A percentile compares a stretch with the other conserved stretches of the same genome.
Evolutionary conservation across 1,140 invertebrate species (phyloP).

Genomic region (Ptiloglossa arizonensis): DNA sequence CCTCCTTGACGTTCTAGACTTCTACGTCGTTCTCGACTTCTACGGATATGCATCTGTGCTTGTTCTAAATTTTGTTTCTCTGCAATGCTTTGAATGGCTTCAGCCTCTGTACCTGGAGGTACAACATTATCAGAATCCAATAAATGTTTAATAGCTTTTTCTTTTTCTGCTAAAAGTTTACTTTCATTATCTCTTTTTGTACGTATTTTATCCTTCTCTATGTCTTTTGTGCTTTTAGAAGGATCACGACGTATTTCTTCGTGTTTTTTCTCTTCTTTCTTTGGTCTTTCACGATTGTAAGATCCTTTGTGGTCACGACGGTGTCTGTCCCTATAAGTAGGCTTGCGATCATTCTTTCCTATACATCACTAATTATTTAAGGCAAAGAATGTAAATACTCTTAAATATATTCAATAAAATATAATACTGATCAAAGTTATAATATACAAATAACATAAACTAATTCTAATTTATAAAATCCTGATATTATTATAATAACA

Average conservation of each 20-base stretch:
- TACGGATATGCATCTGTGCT: slow-evolving; percentile 43
- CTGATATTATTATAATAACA: slow-evolving; percentile 10
- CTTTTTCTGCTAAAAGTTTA: slow-evolving; percentile 79
- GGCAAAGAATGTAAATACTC: slow-evolving; percentile 25
- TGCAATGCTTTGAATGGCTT: slow-evolving; percentile 75
- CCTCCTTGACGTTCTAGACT: slow-evolving; percentile 67
- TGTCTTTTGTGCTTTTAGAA: slow-evolving; percentile 78
- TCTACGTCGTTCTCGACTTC: slow-evolving; percentile 63
- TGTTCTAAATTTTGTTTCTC: slow-evolving; percentile 72
- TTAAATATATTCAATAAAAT: slow-evolving; percentile 3
- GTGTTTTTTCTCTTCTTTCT: slow-evolving; percentile 71
- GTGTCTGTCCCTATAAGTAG: slow-evolving; percentile 68
- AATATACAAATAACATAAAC: slow-evolving; percentile 18
- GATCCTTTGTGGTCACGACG: slow-evolving; percentile 58
- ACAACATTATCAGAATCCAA: slow-evolving; percentile 79
- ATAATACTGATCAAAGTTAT: slow-evolving; percentile 2
- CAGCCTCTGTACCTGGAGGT: slow-evolving; percentile 78
- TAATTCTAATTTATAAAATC: slow-evolving; percentile 10
- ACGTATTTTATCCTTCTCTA: slow-evolving; percentile 77
- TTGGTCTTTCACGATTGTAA: slow-evolving; percentile 60
- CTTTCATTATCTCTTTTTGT: slow-evolving; percentile 76
- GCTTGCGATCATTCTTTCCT: slow-evolving; percentile 58
- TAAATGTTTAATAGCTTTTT: slow-evolving; percentile 79
- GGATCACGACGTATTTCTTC: slow-evolving; percentile 76
- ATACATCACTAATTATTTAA: slow-evolving; percentile 21